These are phyloP conservation scores for Leptinotarsa defecta DNA, from an alignment of 1,140 invertebrate genomes.

Conservation along the genomic window DNA sequence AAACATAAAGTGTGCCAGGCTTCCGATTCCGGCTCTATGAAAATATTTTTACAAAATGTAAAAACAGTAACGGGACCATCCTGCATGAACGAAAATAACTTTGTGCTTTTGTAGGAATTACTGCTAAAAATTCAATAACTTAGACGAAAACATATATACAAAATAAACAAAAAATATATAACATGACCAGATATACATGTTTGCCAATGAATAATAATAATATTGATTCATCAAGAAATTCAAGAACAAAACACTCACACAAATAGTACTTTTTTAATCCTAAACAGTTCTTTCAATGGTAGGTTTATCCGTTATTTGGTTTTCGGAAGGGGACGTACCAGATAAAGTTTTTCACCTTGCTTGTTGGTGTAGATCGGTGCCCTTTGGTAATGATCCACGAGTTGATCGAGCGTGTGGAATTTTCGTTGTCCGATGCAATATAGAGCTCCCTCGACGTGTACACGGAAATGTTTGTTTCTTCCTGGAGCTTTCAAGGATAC, in stretches of 20 bases:
- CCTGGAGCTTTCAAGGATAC: constrained; percentile 97
- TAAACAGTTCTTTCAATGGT: constrained; percentile 15
- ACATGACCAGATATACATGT: constrained; percentile 39
- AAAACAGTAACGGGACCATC: neutral
- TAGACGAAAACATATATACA: constrained; percentile 37
- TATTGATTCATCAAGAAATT: neutral
- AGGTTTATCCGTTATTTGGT: constrained; percentile 51
- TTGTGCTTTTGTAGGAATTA: constrained; percentile 18
- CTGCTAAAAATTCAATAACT: constrained; percentile 36
- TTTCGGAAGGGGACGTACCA: constrained; percentile 84
- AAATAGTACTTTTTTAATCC: constrained; percentile 25
- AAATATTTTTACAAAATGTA: neutral
- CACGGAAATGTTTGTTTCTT: constrained; percentile 98
- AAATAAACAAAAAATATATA: constrained; percentile 36
- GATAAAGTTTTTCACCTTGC: constrained; percentile 90
- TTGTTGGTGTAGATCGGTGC: constrained; percentile 98
- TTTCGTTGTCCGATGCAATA: constrained; percentile 98
- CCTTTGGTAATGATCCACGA: constrained; percentile 98
- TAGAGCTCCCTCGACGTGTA: constrained; percentile 91
- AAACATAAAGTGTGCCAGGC: neutral
- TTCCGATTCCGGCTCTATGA: neutral
- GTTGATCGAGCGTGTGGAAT: constrained; percentile 93
- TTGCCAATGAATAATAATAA: neutral
- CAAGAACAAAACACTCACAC: constrained; percentile 37
- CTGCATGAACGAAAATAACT: constrained; percentile 8